phyloP scores from a whole-genome alignment of 1,140 invertebrate genomes.

The Euglossa dilemma region DNA sequence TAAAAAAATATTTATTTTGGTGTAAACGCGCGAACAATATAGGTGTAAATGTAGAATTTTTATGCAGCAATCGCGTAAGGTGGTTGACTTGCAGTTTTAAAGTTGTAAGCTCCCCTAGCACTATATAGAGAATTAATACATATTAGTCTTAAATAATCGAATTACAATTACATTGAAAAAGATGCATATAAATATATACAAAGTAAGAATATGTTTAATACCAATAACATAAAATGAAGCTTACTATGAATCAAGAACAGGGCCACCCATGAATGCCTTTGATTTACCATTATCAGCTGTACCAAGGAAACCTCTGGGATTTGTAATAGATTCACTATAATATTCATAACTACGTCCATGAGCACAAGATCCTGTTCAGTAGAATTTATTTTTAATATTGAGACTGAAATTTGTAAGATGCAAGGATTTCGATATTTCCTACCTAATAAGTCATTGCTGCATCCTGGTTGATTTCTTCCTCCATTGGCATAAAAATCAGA shows the following conservation, averaged over 20 bases:
- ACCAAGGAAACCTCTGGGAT: conserved; percentile 43
- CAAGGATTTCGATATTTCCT: neutral
- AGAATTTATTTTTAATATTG: neutral
- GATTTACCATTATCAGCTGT: rapidly evolving
- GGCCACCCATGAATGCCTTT: conserved; percentile 59
- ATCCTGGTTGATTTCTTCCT: conserved; percentile 83
- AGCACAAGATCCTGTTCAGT: conserved; percentile 80
- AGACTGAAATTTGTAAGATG: neutral
- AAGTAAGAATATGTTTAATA: neutral
- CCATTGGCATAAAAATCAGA: conserved; percentile 84
- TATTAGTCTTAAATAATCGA: neutral
- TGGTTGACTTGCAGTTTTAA: conserved; percentile 11
- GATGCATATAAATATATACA: neutral
- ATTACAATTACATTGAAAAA: neutral
- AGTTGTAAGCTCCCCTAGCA: conserved; percentile 14
- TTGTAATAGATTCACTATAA: conserved; percentile 84
- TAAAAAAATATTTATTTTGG: neutral
- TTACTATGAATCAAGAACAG: conserved; percentile 44
- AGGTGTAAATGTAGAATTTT: neutral
- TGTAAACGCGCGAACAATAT: neutral
- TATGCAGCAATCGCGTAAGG: conserved; percentile 38
- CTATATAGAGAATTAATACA: conserved; percentile 13
- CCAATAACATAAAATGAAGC: neutral
- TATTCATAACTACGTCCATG: conserved; percentile 83
- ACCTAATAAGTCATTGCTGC: conserved; percentile 47